These are phyloP conservation scores for Chalcosyrphus nemorum DNA, from an alignment of 2,888 invertebrate species.

Conservation along the genomic window DNA sequence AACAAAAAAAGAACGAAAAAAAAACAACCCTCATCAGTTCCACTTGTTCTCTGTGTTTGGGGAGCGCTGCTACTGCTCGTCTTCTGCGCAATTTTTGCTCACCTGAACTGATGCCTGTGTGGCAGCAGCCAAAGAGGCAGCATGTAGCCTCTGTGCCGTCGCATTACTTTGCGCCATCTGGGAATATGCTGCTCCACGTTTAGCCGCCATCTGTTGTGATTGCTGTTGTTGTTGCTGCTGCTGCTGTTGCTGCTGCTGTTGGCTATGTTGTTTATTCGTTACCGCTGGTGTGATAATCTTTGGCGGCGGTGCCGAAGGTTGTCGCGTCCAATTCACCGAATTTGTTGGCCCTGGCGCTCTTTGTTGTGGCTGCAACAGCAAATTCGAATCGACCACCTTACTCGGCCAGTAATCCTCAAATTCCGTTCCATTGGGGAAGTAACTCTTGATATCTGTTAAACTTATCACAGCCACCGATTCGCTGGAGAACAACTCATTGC, in stretches of 20 bases:
- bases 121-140: constrained; percentile 79
- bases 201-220: constrained; percentile 73
- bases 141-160: constrained; percentile 76
- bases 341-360: constrained; percentile 82
- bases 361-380: constrained; percentile 88
- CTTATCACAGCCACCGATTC: constrained; percentile 95
- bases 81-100: constrained; percentile 72
- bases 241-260: constrained; percentile 76
- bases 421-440: constrained; percentile 93
- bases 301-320: constrained; percentile 88
- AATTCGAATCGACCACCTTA: constrained; percentile 92
- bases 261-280: constrained; percentile 74
- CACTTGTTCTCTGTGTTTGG: constrained; percentile 76
- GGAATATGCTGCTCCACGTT: constrained; percentile 63
- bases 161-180: constrained; percentile 61
- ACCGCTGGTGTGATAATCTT: constrained; percentile 77
- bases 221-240: constrained; percentile 76
- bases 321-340: constrained; percentile 90
- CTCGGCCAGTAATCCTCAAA: constrained; percentile 97
- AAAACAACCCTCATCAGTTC: constrained; percentile 26
- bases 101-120: constrained; percentile 81
- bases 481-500: constrained; percentile 94
- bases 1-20: constrained; percentile 10
- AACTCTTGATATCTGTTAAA: constrained; percentile 93
- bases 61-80: constrained; percentile 75